Percentiles rank a stretch among this genome's conserved stretches.
phyloP scores from a whole-genome alignment of 2,888 invertebrate species.

The Trisateles emortualis region DNA sequence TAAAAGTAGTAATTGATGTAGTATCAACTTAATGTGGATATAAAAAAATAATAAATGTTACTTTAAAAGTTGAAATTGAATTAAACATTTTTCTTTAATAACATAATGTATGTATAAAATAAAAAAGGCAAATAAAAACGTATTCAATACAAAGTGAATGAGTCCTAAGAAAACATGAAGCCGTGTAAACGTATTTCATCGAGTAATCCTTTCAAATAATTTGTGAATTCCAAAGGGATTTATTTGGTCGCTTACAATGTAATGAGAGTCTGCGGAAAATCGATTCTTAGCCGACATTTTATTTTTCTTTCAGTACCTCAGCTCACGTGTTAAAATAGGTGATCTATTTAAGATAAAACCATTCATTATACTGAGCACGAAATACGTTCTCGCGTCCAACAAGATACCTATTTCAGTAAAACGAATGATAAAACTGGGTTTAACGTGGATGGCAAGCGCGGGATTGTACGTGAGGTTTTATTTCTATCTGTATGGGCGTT shows the following conservation, averaged over 20 bases:
- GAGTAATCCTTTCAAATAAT: slow-evolving; percentile 33
- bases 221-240: slow-evolving; percentile 40
- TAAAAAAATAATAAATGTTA: too few species aligned
- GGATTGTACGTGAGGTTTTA: slow-evolving; percentile 54
- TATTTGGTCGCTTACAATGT: slow-evolving; percentile 37
- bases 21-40: too few species aligned
- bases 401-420: slow-evolving; percentile 45
- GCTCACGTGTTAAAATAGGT: slow-evolving; percentile 45
- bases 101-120: too few species aligned
- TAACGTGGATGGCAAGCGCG: slow-evolving; percentile 58
- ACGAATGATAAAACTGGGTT: slow-evolving; percentile 60
- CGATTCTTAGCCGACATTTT: slow-evolving; percentile 43
- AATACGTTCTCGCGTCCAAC: slow-evolving; percentile 42
- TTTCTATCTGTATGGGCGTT: slow-evolving; percentile 56
- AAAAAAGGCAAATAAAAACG: background rate
- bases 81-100: too few species aligned
- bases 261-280: slow-evolving; percentile 40
- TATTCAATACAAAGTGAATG: background rate
- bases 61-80: too few species aligned
- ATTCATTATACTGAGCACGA: slow-evolving; percentile 47
- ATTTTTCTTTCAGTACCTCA: slow-evolving; percentile 34
- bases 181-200: background rate
- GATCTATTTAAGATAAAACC: slow-evolving; percentile 52
- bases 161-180: background rate
- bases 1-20: too few species aligned